Percentiles rank a stretch among this genome's conserved stretches.
phyloP scores from a whole-genome alignment of 2,113 vertebrate genomes.

The Spea multiplicata region DNA sequence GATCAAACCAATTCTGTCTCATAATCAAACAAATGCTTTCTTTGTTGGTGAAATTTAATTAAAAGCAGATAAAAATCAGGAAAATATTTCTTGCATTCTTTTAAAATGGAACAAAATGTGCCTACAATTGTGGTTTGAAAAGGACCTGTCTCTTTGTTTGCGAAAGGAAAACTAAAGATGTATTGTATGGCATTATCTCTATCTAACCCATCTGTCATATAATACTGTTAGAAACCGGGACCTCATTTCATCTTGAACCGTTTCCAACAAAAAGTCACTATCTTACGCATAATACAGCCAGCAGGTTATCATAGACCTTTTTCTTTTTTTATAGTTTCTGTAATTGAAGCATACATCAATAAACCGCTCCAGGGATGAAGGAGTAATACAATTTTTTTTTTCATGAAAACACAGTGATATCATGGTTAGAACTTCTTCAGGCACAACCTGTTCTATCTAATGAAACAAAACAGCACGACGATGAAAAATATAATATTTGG shows the following conservation, averaged over 20 bases:
- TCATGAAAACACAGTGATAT: constrained; percentile 43
- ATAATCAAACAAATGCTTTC: constrained; percentile 55
- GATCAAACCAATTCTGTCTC: constrained; percentile 41
- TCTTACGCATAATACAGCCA: constrained; percentile 42
- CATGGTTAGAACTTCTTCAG: constrained; percentile 50
- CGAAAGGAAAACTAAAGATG: constrained; percentile 69
- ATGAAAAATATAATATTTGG: background rate
- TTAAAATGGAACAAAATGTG: constrained; percentile 68
- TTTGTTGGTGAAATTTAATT: constrained; percentile 78
- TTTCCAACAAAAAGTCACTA: constrained; percentile 52
- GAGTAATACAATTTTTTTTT: constrained; percentile 48
- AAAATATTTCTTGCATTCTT: constrained; percentile 67
- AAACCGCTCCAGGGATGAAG: constrained; percentile 45
- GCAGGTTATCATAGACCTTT: constrained; percentile 43
- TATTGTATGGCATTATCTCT: constrained; percentile 76
- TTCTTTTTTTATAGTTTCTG: constrained; percentile 50
- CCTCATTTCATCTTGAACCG: constrained; percentile 52
- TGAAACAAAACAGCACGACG: background rate
- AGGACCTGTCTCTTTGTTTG: constrained; percentile 56
- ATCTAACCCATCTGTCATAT: constrained; percentile 71
- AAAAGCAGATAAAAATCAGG: constrained; percentile 73
- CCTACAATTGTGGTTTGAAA: constrained; percentile 60
- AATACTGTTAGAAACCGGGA: constrained; percentile 69
- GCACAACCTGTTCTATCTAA: constrained; percentile 29
- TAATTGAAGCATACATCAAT: constrained; percentile 42